Evolutionary conservation across 1,140 invertebrate genomes (phyloP), one percentile per base, ranked within the genome.

Genomic region (Brachionus paranguensis): DNA sequence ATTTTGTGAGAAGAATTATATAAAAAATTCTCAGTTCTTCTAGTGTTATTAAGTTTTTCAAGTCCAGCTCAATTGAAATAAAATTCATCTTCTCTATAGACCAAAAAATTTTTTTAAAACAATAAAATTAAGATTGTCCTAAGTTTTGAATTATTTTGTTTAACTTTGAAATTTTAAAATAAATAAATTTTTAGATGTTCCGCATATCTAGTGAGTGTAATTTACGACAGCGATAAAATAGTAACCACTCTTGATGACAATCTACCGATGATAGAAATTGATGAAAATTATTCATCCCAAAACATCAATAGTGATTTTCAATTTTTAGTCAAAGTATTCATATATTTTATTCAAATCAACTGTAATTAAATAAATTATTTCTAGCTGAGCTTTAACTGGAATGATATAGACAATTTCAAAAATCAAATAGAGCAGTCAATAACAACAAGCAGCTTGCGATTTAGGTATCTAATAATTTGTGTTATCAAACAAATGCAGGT

Each of bases 171-270:
- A 17, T 29, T 27, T 12, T 33, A 65, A 65, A 27, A 64, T 4
- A 47, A 47, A n/a, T 50, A 3, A 33, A 27, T 20, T 43, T 64
- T n/a, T 17, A 81, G 78, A 81, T 81, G 78, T 27, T 64, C 78
- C 33, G 53, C 96, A 0, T 98, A 95, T 88, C 91, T 99, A 37
- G 94, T 95, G 0, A 95, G 95, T 87, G 91, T 98, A 24, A 90
- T 98, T 0, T 97, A 96, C 89, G 93, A 95, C 88, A 96, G 98
- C 86, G 95, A 98, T 88, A 95, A 95, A 88, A 93, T 99, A 37
- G 90, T 98, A 78, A 94, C 97, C 10, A 98, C 96, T 3, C 95
- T 95, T 87, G 96, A 98, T 90, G 96, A 99, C 86, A 95, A 95
- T 88, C 90, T 98, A 53, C 97, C 97, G 3, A 95, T 97, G 41